Conservation (phyloP, 2,113 vertebrate genomes). For the Alosa alosa region DNA sequence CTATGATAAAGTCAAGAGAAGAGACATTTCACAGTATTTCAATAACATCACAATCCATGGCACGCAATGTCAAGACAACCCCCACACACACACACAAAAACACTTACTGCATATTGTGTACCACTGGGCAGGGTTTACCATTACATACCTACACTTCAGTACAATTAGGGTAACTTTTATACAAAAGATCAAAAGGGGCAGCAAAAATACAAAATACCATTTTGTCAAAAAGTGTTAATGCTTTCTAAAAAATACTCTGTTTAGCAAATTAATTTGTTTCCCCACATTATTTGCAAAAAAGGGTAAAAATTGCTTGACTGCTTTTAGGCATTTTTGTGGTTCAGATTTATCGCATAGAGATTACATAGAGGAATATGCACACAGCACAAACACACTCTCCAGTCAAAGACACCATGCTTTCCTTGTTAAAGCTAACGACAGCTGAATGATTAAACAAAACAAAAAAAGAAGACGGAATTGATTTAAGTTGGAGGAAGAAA, state of each 20-base stretch:
- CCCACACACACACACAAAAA: background rate
- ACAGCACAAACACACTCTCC: slow-evolving; percentile 7
- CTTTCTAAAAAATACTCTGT: slow-evolving; percentile 2
- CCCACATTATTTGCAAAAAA: background rate
- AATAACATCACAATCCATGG: slow-evolving; percentile 48
- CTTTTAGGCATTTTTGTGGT: background rate
- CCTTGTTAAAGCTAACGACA: slow-evolving; percentile 5
- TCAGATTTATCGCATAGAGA: background rate
- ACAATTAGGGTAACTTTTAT: slow-evolving; percentile 45
- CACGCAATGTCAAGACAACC: slow-evolving; percentile 48
- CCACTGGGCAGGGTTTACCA: slow-evolving; percentile 45
- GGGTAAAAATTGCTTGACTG: background rate
- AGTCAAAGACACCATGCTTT: slow-evolving; percentile 10
- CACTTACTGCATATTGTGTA: slow-evolving; percentile 24
- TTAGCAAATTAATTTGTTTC: slow-evolving; percentile 25
- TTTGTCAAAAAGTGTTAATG: background rate
- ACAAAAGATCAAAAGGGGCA: slow-evolving; percentile 52
- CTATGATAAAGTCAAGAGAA: slow-evolving; percentile 59
- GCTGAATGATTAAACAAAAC: slow-evolving; percentile 4
- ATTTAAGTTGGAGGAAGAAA: background rate
- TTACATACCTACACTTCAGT: slow-evolving; percentile 36
- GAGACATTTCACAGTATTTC: slow-evolving; percentile 64
- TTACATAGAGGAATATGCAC: background rate
- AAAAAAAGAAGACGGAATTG: background rate
- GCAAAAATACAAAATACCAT: slow-evolving; percentile 11